Base-by-base conservation (phyloP, 2,888 invertebrate species). In the Odiellus spinosus region DNA sequence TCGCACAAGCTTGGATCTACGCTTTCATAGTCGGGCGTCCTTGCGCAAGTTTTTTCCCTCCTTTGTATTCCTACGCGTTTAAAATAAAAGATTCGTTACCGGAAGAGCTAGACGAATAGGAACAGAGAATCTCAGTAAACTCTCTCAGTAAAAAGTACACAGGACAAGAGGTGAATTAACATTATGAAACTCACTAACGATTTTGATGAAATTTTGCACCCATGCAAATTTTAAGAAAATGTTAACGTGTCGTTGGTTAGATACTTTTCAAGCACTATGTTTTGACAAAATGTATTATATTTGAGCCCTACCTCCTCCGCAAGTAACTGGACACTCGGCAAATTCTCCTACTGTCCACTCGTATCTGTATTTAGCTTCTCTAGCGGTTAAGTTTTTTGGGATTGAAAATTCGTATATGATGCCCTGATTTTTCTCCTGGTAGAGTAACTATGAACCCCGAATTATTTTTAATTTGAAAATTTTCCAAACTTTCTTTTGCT, bases 331-430 rank as follows among this genome's bases (percentile, higher is more conserved):
- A 69, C 95, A 96, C 0, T 76, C 73, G 0, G 78, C 76, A 66
- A 81, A 95, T 52, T 78, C 74, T 36, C 77, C 79, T 56, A 74
- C 74, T 35, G 77, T 74, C 93, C 95, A 96, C 40, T 77, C 75
- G 67, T 88, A 93, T 18, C 60, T 59, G 59, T 82, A 79, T 15
- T 6, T 6, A 1, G 75, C 73, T 57, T 78, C 75, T 2, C 72
- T 68, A 2, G 35, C 34, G 1, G 76, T 74, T n/a, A 78, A 67
- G 20, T 75, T 74, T 43, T 77, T 76, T 0, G 90, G 88, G 34
- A 91, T 73, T 60, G 87, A 88, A 70, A 90, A 93, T 62, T 90
- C 85, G 66, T 88, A 93, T 48, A 77, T 70, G 8, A 95, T 77
- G 4, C 86, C 88, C 1, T 84, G 82, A 61, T 86, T 86, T 17